Conservation (phyloP, 23 tunicate species). For the Phallusia fumigata region DNA sequence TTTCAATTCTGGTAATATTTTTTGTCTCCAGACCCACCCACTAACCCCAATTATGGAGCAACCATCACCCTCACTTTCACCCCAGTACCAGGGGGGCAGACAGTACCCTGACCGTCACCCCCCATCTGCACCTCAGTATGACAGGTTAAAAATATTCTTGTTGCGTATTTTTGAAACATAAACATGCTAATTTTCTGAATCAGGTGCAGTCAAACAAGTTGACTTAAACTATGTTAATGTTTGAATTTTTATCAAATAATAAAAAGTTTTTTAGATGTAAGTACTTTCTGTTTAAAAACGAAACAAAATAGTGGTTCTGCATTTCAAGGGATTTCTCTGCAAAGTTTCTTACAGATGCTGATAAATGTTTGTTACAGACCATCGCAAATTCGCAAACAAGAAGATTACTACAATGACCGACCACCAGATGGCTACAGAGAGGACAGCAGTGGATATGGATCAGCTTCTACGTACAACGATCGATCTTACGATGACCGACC, state of each 20-base stretch:
- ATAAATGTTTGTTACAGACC: neutral
- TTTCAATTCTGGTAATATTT: neutral
- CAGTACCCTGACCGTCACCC: neutral
- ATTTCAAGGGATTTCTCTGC: too few relatives aligned
- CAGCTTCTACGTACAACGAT: slow-evolving; percentile 73
- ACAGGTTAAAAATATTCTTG: slow-evolving; percentile 4
- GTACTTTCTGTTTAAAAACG: too few relatives aligned
- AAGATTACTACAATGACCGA: neutral
- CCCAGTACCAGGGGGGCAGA: neutral
- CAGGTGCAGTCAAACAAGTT: too few relatives aligned
- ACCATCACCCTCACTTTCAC: slow-evolving; percentile 35
- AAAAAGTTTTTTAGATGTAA: too few relatives aligned
- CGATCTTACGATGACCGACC: slow-evolving; percentile 43
- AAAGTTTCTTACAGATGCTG: too few relatives aligned
- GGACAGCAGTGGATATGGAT: slow-evolving; percentile 89
- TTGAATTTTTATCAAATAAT: too few relatives aligned
- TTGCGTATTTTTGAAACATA: too few relatives aligned
- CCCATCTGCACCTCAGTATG: neutral
- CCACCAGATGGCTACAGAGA: slow-evolving; percentile 17
- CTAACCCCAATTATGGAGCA: slow-evolving; percentile 38
- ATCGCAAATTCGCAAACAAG: neutral
- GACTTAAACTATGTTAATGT: too few relatives aligned
- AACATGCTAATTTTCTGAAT: too few relatives aligned
- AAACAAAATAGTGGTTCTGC: too few relatives aligned
- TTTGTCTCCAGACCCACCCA: slow-evolving; percentile 14